A percentile compares a stretch with the other conserved stretches of the same genome.
These are phyloP conservation scores for Cheilosia urbana DNA, from an alignment of 2,888 invertebrate species.

Conservation along the genomic window DNA sequence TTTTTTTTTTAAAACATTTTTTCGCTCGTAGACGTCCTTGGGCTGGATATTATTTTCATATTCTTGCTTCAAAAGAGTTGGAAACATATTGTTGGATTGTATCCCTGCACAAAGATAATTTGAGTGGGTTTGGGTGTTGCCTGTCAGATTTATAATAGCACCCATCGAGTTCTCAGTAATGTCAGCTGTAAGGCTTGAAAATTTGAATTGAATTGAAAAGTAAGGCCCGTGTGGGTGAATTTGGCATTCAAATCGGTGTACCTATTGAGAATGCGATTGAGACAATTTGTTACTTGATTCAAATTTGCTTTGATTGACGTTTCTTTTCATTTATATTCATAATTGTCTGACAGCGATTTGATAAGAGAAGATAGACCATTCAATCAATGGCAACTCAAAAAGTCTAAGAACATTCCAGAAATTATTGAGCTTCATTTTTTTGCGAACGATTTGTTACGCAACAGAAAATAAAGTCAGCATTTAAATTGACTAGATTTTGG, in stretches of 20 bases:
- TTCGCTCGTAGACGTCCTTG: conserved; percentile 4
- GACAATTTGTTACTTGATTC: background rate
- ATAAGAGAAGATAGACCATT: too few relatives aligned
- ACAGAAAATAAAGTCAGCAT: too few relatives aligned
- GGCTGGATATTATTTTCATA: background rate
- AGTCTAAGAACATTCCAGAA: too few relatives aligned
- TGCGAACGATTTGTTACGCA: too few relatives aligned
- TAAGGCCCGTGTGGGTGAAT: background rate
- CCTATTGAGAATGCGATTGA: background rate
- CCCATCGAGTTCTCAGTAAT: background rate
- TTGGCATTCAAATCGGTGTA: background rate
- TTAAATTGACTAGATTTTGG: too few relatives aligned
- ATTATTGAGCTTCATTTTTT: too few relatives aligned
- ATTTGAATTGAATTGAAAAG: background rate
- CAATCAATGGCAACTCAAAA: too few relatives aligned
- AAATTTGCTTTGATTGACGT: too few relatives aligned
- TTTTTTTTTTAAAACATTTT: background rate
- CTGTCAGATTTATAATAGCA: background rate
- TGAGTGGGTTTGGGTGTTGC: background rate
- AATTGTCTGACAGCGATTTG: too few relatives aligned
- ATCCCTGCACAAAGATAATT: background rate
- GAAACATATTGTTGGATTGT: background rate
- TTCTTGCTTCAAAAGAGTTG: background rate
- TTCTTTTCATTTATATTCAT: too few relatives aligned
- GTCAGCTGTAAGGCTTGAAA: background rate